A percentile compares a stretch with the other conserved stretches of the same genome.
These are phyloP conservation scores for Corythaeola cristata DNA, from an alignment of 2,113 vertebrate species.

Conservation along the genomic window DNA sequence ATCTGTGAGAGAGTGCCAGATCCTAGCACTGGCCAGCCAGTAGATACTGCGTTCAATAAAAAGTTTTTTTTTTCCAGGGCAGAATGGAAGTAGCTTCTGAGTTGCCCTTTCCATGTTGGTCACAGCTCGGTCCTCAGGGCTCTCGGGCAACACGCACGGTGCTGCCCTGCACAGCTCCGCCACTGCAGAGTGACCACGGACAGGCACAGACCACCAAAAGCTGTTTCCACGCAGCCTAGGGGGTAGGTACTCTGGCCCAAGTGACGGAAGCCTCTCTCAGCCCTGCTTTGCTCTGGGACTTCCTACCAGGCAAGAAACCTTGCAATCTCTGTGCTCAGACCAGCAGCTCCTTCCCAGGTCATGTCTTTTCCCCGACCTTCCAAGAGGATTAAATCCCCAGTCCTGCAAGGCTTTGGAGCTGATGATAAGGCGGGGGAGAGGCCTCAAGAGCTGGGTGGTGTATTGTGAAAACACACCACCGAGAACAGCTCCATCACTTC, in stretches of 20 bases:
- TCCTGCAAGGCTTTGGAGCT: neutral
- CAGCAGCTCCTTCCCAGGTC: neutral
- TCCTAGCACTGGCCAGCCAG: neutral
- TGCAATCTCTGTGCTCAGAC: neutral
- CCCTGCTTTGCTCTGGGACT: neutral
- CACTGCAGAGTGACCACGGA: fast-evolving
- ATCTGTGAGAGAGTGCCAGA: neutral
- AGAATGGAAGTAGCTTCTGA: neutral
- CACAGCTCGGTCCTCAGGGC: neutral
- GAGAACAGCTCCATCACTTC: neutral
- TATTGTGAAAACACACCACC: neutral
- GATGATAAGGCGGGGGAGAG: fast-evolving
- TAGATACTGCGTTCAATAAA: neutral
- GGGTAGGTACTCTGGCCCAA: neutral
- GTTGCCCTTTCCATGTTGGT: neutral
- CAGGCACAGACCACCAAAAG: neutral
- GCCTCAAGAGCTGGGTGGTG: fast-evolving
- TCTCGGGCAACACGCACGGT: fast-evolving
- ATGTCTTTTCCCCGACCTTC: neutral
- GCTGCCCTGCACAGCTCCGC: neutral
- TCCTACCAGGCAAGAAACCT: neutral
- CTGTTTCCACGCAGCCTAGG: neutral
- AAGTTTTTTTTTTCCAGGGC: neutral
- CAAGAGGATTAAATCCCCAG: neutral
- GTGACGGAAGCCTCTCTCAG: neutral